Conservation (phyloP, 2,888 invertebrate species). For the Phyllotreta cruciferae region DNA sequence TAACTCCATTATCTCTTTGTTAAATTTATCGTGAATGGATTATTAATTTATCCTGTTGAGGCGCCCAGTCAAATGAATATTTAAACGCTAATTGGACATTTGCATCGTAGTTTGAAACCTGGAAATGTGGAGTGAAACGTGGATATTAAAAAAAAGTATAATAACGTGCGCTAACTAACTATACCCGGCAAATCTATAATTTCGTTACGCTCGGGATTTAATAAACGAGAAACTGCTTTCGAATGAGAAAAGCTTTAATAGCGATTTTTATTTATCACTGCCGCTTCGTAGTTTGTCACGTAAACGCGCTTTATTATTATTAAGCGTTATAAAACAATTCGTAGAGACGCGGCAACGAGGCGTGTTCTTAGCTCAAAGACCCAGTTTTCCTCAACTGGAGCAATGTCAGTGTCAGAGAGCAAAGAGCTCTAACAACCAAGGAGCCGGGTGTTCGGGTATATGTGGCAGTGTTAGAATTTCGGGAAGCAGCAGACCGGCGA, state of each 20-base stretch:
- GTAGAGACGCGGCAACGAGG: constrained; percentile 22
- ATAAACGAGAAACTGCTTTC: constrained; percentile 22
- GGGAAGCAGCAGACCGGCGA: constrained; percentile 28
- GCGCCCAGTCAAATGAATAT: too few species aligned
- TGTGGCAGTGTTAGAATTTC: constrained; percentile 27
- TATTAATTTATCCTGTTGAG: too few species aligned
- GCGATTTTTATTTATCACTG: too few species aligned
- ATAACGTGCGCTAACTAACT: constrained; percentile 22
- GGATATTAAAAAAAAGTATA: constrained; percentile 13
- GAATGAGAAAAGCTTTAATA: background rate
- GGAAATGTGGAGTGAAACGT: constrained; percentile 8
- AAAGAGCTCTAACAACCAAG: constrained; percentile 17
- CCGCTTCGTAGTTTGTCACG: too few species aligned
- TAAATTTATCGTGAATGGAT: too few species aligned
- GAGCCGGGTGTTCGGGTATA: constrained; percentile 18
- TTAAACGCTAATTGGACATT: too few species aligned
- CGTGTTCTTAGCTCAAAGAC: constrained; percentile 27
- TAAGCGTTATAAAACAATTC: background rate
- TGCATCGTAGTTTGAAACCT: background rate
- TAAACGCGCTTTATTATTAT: background rate
- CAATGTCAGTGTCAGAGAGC: constrained; percentile 44
- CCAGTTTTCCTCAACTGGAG: constrained; percentile 39
- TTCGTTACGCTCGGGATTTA: constrained; percentile 20
- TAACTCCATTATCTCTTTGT: too few species aligned
- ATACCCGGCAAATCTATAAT: constrained; percentile 20